Evolutionary conservation across 2,888 invertebrate species (phyloP).

Genomic region (Sarcophaga rosellei): DNA sequence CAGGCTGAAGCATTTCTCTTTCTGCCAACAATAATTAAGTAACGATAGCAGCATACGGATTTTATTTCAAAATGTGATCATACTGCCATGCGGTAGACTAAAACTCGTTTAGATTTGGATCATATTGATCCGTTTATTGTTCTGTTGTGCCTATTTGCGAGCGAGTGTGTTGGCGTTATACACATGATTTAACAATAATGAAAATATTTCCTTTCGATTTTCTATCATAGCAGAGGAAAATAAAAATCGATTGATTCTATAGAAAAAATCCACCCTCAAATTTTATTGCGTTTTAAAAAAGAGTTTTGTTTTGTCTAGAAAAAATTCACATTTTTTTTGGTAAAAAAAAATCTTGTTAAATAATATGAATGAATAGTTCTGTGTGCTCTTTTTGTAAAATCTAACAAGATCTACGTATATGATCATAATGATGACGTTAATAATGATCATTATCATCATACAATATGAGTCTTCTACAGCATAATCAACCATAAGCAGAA

Average conservation of each 20-base stretch:
- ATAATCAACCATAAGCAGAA: no score
- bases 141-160: background rate
- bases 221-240: background rate
- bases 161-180: constrained; percentile 74
- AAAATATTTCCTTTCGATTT: constrained; percentile 17
- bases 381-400: constrained; percentile 67
- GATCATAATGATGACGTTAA: background rate
- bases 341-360: no score
- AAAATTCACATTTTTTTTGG: background rate
- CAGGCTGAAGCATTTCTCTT: constrained; percentile 68
- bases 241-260: constrained; percentile 47
- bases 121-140: constrained; percentile 52
- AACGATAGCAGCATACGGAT: background rate
- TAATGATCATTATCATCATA: background rate
- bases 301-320: constrained; percentile 8
- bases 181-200: constrained; percentile 72
- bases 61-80: constrained; percentile 8
- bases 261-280: constrained; percentile 54
- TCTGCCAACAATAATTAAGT: background rate
- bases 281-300: constrained; percentile 48
- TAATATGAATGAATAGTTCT: constrained; percentile 5
- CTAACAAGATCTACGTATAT: constrained; percentile 76
- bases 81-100: constrained; percentile 11
- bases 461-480: no score
- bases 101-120: constrained; percentile 41